phyloP scores from a whole-genome alignment of 2,888 invertebrate genomes.

The Mactromeris polynyma region DNA sequence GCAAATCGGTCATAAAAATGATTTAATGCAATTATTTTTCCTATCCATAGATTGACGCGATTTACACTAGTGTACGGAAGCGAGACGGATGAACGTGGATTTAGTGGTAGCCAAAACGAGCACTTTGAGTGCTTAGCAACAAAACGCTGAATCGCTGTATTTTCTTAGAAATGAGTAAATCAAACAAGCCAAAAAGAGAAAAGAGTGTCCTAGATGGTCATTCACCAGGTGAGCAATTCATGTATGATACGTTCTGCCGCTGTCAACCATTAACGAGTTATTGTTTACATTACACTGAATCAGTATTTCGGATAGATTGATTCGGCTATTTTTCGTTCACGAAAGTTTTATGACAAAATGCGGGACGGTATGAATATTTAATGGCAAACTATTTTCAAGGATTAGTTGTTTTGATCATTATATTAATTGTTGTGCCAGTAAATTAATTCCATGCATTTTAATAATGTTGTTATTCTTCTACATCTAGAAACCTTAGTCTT shows the following conservation, averaged over 20 bases:
- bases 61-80: neutral
- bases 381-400: no score
- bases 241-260: neutral
- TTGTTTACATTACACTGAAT: neutral
- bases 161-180: conserved; percentile 29
- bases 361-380: no score
- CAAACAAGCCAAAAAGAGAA: conserved; percentile 61
- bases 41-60: no score
- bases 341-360: no score
- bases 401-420: no score
- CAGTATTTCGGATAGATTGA: conserved; percentile 18
- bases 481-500: no score
- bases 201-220: conserved; percentile 71
- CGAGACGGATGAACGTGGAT: neutral
- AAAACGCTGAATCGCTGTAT: conserved; percentile 7
- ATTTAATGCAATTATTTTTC: no score
- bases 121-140: conserved; percentile 61
- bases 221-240: conserved; percentile 70
- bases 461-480: no score
- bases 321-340: conserved; percentile 24
- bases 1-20: no score
- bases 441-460: no score
- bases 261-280: neutral
- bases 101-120: conserved; percentile 16
- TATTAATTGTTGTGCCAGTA: no score